phyloP scores from a whole-genome alignment of 1,140 invertebrate species.

The Episyrphus balteatus region DNA sequence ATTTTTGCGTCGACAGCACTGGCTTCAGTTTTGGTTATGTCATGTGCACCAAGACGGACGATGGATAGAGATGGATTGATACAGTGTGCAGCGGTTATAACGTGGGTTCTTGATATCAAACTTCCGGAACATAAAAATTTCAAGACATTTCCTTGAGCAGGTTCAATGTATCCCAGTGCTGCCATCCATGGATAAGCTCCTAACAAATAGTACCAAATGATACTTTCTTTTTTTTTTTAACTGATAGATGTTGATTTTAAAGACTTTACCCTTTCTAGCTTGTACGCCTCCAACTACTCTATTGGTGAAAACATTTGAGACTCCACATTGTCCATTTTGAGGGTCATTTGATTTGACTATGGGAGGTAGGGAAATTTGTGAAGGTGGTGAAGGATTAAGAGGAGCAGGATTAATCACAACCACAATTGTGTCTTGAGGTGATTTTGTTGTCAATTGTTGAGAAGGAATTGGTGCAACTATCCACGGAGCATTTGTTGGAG shows the following conservation, averaged over 20 bases:
- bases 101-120: slow-evolving; percentile 56
- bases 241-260: no score
- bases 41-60: slow-evolving; percentile 53
- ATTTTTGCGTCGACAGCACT: slow-evolving; percentile 52
- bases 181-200: slow-evolving; percentile 64
- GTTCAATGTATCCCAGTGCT: slow-evolving; percentile 48
- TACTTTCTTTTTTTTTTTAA: no score
- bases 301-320: slow-evolving; percentile 23
- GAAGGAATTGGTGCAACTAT: neutral
- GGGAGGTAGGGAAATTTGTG: neutral
- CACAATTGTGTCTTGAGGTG: neutral
- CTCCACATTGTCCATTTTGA: slow-evolving; percentile 18
- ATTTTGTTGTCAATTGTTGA: neutral
- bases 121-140: slow-evolving; percentile 71
- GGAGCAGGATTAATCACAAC: neutral
- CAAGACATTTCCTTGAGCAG: slow-evolving; percentile 34
- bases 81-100: slow-evolving; percentile 78
- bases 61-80: slow-evolving; percentile 36
- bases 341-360: neutral
- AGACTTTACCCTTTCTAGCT: slow-evolving; percentile 19
- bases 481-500: no score
- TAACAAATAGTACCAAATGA: slow-evolving; percentile 27
- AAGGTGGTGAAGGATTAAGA: neutral
- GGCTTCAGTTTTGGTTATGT: slow-evolving; percentile 51
- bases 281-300: slow-evolving; percentile 37